Evolutionary conservation across 2,888 invertebrate species (phyloP), one percentile per base, ranked within the genome.

Genomic region (Clepsis dumicolana): DNA sequence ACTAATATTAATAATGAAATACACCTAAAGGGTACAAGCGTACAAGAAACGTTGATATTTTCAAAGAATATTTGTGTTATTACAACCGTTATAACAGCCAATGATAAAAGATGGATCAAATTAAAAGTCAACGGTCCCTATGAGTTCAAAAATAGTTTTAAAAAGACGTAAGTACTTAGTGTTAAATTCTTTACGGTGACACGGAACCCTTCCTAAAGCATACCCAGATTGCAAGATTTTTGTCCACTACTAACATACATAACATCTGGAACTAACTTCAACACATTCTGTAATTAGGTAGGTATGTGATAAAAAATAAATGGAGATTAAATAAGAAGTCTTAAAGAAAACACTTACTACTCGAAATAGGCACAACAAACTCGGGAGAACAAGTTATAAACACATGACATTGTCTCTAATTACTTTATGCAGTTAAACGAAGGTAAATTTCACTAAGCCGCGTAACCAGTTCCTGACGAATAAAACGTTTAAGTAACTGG

Each of bases 401-500:
- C 32, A 32, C 25, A 35, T 56, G 38, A 61, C 61, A 29, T 32
- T 50, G 63, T 59, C 59, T 53, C 53, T 68, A 68, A 68, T 68
- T 59, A 35, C 63, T 25, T 25, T 24, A 68, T 56, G 48, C 52
- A 64, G 68, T 59, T 63, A 68, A n/a, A 68, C 64, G 68, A 70
- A 68, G 70, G 71, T 71, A 63, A 67, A 68, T 66, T 61, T 65
- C 65, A 71, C 70, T 52, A 69, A 70, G 65, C 64, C 62, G 65
- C 60, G 57, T 35, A 71, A 74, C 75, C 72, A 57, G 72, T 74
- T 71, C 52, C 67, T 72, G 68, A 67, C 64, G 44, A 70, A 70
- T 74, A 80, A 78, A 80, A 79, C 77, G 77, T 80, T 83, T 77
- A 75, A 75, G 74, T 79, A 77, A 75, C 81, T 80, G 80, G 77